Conservation (phyloP, 2,113 vertebrate genomes). For the Forbesichthys agassizii region DNA sequence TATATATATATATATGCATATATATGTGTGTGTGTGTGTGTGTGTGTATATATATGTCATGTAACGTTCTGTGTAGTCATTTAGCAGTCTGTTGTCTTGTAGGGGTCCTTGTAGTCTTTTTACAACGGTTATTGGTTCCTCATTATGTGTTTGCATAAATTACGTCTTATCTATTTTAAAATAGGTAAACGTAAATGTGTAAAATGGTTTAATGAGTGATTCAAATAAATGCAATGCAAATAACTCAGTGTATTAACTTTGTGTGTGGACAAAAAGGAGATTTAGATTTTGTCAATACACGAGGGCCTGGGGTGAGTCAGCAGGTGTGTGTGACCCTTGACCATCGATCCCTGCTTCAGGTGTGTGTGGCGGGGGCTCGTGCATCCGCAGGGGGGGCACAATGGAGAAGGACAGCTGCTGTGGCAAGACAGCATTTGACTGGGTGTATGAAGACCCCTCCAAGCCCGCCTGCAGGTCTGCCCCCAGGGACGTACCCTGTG, state of each 20-base stretch:
- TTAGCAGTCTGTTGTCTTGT: too few relatives aligned
- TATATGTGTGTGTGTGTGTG: not conserved
- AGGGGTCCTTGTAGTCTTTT: too few relatives aligned
- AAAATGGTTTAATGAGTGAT: too few relatives aligned
- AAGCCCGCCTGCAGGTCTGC: slow-evolving; percentile 59
- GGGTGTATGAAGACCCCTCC: slow-evolving; percentile 55
- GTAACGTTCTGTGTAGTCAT: too few relatives aligned
- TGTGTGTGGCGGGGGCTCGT: slow-evolving; percentile 67
- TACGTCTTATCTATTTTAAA: too few relatives aligned
- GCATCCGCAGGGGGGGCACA: slow-evolving; percentile 61
- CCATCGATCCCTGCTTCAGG: slow-evolving; percentile 46
- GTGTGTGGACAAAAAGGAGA: too few relatives aligned
- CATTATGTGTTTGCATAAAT: too few relatives aligned
- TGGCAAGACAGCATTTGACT: slow-evolving; percentile 67
- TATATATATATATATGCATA: too few relatives aligned
- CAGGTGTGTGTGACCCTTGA: slow-evolving; percentile 1
- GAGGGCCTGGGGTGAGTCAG: not conserved
- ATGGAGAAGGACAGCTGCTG: slow-evolving; percentile 66
- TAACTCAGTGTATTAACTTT: too few relatives aligned
- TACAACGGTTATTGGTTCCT: too few relatives aligned
- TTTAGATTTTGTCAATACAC: too few relatives aligned
- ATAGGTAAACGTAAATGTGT: not conserved
- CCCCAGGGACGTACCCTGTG: slow-evolving; percentile 42
- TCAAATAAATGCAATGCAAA: too few relatives aligned
- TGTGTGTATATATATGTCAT: not conserved